Conservation (phyloP, 2,797 vertebrate species). For the Coregonus sp. region DNA sequence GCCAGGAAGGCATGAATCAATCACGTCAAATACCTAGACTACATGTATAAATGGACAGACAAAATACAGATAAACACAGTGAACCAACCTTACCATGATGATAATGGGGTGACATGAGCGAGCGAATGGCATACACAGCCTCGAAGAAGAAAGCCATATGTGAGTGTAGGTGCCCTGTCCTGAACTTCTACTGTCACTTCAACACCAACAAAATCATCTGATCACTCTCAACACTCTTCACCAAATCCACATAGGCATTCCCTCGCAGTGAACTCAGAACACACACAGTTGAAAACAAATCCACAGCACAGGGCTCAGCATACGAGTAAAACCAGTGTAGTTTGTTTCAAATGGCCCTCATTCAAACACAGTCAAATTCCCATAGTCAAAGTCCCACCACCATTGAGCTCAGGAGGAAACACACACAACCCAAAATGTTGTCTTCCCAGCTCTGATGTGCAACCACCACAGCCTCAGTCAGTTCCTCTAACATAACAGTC, state of each 20-base stretch:
- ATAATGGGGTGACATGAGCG: constrained; percentile 47
- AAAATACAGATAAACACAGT: constrained; percentile 13
- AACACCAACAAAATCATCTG: neutral
- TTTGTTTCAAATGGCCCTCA: constrained; percentile 16
- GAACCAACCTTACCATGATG: constrained; percentile 52
- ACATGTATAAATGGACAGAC: neutral
- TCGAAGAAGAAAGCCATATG: constrained; percentile 74
- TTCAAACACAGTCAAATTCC: constrained; percentile 53
- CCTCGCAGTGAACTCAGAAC: constrained; percentile 25
- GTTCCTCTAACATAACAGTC: constrained; percentile 2
- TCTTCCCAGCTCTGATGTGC: neutral
- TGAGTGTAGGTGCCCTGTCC: neutral
- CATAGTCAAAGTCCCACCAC: neutral
- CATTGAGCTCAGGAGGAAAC: neutral
- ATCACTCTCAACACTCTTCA: neutral
- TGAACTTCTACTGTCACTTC: neutral
- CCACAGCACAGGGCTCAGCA: constrained; percentile 2
- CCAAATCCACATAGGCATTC: neutral
- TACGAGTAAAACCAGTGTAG: neutral
- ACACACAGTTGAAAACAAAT: neutral
- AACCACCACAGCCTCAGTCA: neutral
- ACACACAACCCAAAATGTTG: neutral
- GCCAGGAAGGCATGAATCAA: too few relatives aligned
- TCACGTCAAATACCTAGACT: neutral
- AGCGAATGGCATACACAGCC: constrained; percentile 55